Evolutionary conservation across 1,140 invertebrate species (phyloP).

Genomic region (Ceratosolen solmsi): DNA sequence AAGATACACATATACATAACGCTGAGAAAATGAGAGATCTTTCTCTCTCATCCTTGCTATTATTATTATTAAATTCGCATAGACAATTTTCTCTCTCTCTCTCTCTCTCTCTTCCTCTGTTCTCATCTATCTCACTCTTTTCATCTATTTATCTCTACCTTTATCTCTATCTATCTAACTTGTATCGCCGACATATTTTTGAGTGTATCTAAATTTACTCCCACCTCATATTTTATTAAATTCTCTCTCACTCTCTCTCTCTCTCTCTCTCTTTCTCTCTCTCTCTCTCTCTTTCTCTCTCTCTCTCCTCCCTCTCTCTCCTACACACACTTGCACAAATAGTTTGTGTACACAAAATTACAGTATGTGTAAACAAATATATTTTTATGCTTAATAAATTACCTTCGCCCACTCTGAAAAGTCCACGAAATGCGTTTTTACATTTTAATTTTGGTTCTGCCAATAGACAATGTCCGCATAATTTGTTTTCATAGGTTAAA

Average conservation of each 20-base stretch:
- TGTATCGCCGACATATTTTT: neutral
- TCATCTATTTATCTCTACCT: neutral
- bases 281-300: neutral
- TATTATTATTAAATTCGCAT: conserved; percentile 11
- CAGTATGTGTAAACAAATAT: no score
- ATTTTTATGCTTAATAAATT: neutral
- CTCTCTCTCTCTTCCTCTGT: neutral
- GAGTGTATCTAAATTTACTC: neutral
- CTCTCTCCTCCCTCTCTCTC: neutral
- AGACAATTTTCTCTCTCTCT: neutral
- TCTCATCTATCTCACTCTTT: neutral
- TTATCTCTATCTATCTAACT: conserved; percentile 2
- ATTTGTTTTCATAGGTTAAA: neutral
- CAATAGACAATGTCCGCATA: no score
- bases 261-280: neutral
- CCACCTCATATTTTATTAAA: neutral
- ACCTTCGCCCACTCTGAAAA: neutral
- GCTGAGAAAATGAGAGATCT: conserved; percentile 25
- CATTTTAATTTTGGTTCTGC: neutral
- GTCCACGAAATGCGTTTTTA: conserved; percentile 25
- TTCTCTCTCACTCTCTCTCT: neutral
- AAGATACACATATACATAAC: conserved; percentile 38
- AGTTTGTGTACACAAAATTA: no score
- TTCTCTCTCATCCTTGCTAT: conserved; percentile 1
- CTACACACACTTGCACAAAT: conserved; percentile 1